Conservation (phyloP, 2,797 vertebrate genomes). For the Molossus alvarezi region DNA sequence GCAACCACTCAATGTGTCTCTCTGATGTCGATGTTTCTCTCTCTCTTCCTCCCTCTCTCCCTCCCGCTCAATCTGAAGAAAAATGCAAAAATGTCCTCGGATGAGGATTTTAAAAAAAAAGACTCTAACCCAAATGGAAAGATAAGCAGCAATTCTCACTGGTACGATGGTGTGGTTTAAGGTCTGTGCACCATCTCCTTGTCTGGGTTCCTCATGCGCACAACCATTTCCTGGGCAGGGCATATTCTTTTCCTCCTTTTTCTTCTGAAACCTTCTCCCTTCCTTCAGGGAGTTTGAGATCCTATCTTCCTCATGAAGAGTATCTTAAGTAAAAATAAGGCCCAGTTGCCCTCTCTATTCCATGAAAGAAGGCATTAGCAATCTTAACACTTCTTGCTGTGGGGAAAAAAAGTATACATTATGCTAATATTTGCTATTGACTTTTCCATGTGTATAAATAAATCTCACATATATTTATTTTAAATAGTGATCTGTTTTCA, state of each 20-base stretch:
- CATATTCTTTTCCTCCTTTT: not conserved
- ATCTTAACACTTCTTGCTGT: not conserved
- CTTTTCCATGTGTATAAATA: not conserved
- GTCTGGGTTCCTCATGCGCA: not conserved
- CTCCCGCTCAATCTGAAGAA: no score
- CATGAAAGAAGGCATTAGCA: not conserved
- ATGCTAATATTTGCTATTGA: not conserved
- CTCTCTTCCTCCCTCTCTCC: no score
- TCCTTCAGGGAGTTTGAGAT: not conserved
- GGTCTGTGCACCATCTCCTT: rapidly evolving
- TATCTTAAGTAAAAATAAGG: not conserved
- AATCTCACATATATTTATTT: not conserved
- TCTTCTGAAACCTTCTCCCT: not conserved
- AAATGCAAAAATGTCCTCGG: no score
- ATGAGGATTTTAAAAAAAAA: no score
- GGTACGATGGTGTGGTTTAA: no score
- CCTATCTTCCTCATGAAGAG: not conserved
- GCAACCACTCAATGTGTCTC: no score
- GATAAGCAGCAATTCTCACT: rapidly evolving
- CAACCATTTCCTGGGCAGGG: not conserved
- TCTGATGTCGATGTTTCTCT: no score
- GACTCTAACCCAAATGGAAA: not conserved
- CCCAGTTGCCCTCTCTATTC: not conserved
- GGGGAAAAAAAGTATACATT: not conserved
- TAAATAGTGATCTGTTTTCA: not conserved